Conservation (phyloP, 2,888 invertebrate genomes). For the Lycaena phlaeas region DNA sequence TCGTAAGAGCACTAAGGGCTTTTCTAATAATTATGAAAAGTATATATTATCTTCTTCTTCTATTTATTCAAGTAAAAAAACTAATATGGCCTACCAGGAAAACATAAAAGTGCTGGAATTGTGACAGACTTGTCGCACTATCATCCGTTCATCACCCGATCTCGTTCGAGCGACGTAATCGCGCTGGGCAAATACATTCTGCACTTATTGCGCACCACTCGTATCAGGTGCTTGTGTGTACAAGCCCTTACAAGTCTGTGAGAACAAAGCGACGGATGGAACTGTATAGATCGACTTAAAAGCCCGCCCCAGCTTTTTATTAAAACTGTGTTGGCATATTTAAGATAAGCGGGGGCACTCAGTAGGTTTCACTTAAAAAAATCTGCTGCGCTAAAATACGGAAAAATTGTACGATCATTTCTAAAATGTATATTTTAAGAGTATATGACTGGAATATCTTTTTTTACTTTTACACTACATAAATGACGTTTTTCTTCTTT, state of each 20-base stretch:
- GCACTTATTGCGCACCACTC: conserved; percentile 59
- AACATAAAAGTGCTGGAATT: not conserved
- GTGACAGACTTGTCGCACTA: conserved; percentile 9
- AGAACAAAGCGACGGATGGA: conserved; percentile 50
- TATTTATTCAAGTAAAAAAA: no score
- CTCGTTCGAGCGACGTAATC: conserved; percentile 43
- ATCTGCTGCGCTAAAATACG: not conserved
- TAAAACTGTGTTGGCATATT: conserved; percentile 32
- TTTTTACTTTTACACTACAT: no score
- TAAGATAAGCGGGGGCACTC: conserved; percentile 21
- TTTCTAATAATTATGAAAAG: no score
- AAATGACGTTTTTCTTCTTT: no score
- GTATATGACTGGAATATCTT: no score
- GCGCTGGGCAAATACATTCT: conserved; percentile 62
- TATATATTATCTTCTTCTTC: no score
- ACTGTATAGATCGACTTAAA: conserved; percentile 28
- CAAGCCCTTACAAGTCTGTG: conserved; percentile 38
- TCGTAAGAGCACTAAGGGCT: no score
- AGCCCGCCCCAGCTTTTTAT: conserved; percentile 26
- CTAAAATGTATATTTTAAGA: no score
- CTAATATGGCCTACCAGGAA: not conserved
- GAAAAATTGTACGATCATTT: no score
- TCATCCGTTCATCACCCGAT: conserved; percentile 26
- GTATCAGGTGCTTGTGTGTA: conserved; percentile 54
- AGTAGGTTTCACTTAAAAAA: conserved; percentile 15